Percentiles rank a stretch among this genome's conserved stretches.
Evolutionary conservation across 2,797 vertebrate species (phyloP).

Genomic region (Spinus olivaceus): DNA sequence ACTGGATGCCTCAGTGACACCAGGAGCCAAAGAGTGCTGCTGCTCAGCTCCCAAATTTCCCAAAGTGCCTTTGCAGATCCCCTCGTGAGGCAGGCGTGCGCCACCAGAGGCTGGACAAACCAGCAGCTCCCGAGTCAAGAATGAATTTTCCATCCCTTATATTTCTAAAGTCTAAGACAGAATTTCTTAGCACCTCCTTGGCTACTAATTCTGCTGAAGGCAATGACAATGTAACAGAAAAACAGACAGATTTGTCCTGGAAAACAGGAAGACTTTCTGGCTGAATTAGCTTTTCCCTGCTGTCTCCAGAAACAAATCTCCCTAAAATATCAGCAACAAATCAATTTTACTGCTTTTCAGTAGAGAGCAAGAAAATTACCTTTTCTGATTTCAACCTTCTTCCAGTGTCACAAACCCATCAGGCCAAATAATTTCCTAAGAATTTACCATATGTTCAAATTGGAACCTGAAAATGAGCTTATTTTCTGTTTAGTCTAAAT

Average conservation of each 20-base stretch:
- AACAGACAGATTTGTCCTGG: not conserved
- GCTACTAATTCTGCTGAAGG: not conserved
- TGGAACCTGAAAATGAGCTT: not conserved
- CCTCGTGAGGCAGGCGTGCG: not conserved
- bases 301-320: constrained; percentile 18
- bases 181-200: not conserved
- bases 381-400: constrained; percentile 22
- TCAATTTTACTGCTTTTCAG: constrained; percentile 25
- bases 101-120: not conserved
- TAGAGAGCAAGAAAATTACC: constrained; percentile 21
- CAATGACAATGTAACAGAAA: not conserved
- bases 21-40: not conserved
- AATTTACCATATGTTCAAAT: constrained; percentile 28
- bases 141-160: not conserved
- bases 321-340: constrained; percentile 33
- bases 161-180: not conserved
- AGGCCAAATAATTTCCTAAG: constrained; percentile 1
- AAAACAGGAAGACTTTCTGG: not conserved
- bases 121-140: not conserved
- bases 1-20: not conserved
- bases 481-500: constrained; percentile 22
- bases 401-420: constrained; percentile 1
- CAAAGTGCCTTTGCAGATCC: not conserved
- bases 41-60: not conserved
- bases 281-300: not conserved